Evolutionary conservation across 2,797 vertebrate genomes (phyloP).

Genomic region (Sternotherus odoratus): DNA sequence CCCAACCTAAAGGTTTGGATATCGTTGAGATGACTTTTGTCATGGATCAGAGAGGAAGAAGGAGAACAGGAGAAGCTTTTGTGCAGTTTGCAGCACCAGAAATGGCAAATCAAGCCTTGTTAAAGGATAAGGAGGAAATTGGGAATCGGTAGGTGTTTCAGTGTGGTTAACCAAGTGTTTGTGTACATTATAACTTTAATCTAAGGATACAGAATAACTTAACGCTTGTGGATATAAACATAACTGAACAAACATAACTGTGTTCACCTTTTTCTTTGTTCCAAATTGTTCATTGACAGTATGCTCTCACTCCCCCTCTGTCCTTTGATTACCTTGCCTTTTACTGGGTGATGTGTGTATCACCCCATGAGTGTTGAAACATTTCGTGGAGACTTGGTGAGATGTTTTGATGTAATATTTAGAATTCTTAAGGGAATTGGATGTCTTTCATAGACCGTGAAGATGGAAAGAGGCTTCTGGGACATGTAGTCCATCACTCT

Average conservation of each 20-base stretch:
- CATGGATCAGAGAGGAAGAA: conserved; percentile 82
- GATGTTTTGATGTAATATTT: background rate
- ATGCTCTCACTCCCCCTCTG: background rate
- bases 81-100: conserved; percentile 90
- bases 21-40: conserved; percentile 86
- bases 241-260: background rate
- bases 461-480: background rate
- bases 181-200: fast-evolving
- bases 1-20: conserved; percentile 83
- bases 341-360: background rate
- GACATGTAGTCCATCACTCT: background rate
- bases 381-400: background rate
- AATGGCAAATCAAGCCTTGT: conserved; percentile 86
- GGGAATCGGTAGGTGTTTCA: conserved; percentile 85
- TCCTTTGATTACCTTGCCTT: background rate
- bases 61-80: conserved; percentile 87
- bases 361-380: background rate
- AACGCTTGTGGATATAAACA: background rate
- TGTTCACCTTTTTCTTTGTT: background rate
- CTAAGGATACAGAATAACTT: background rate
- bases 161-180: fast-evolving
- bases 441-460: background rate
- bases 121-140: conserved; percentile 87
- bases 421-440: background rate
- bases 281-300: background rate